These are phyloP conservation scores for Apodemus agrarius DNA, from an alignment of 2,797 vertebrate species.

Conservation along the genomic window DNA sequence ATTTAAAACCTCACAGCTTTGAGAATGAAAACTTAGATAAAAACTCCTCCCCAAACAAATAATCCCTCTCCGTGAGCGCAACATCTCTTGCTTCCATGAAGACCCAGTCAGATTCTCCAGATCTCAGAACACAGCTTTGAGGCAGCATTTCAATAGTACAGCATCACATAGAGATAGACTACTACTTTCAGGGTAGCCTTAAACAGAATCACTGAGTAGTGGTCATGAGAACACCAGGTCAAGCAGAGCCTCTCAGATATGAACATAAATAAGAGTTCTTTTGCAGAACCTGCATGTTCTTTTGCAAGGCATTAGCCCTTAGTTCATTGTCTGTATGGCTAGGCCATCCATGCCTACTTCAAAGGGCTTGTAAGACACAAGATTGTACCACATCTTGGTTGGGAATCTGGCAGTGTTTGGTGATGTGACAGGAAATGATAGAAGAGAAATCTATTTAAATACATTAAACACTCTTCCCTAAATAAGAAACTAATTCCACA, in stretches of 20 bases:
- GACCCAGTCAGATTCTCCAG: not conserved
- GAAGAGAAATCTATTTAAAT: not conserved
- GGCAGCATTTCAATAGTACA: not conserved
- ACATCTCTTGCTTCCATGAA: not conserved
- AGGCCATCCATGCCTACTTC: not conserved
- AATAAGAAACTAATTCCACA: slow-evolving; percentile 35
- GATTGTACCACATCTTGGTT: too few species aligned
- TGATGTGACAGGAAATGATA: not conserved
- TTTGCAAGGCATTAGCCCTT: not conserved
- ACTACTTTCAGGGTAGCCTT: not conserved
- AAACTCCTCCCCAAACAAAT: not conserved
- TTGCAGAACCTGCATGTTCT: not conserved
- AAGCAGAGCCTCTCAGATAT: not conserved
- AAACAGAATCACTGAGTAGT: not conserved
- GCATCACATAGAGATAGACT: not conserved
- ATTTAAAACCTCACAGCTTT: not conserved
- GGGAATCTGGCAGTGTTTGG: not conserved
- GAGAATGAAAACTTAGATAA: not conserved
- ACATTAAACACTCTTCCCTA: slow-evolving; percentile 18
- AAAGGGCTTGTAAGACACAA: not conserved
- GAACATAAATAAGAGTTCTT: not conserved
- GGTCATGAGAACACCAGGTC: not conserved
- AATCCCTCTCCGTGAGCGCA: too few species aligned
- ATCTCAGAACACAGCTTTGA: not conserved
- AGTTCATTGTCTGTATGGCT: not conserved